These are phyloP conservation scores for Colossoma macropomum DNA, from an alignment of 2,113 vertebrate genomes.

Conservation along the genomic window DNA sequence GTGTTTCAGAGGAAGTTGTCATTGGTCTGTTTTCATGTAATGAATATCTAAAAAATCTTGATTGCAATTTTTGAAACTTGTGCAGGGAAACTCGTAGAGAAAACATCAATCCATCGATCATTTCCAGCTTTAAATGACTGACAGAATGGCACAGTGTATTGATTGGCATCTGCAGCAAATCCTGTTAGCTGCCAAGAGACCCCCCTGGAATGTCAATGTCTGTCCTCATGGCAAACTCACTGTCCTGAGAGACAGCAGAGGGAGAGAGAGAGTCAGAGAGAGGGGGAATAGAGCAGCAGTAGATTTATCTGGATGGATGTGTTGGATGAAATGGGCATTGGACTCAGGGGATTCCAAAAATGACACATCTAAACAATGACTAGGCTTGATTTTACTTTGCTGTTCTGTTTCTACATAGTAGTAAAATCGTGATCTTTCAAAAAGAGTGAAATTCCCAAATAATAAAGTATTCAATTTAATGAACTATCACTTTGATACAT, in stretches of 20 bases:
- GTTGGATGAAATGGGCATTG: not conserved
- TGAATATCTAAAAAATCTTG: not conserved
- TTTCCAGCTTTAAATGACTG: not conserved
- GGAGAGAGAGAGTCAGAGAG: not conserved
- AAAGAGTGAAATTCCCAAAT: not conserved
- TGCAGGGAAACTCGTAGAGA: not conserved
- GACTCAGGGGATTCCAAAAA: too few species aligned
- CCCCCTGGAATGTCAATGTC: constrained; percentile 16
- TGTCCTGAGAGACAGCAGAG: not conserved
- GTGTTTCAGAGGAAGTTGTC: not conserved
- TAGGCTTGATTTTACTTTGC: not conserved
- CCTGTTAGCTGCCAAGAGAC: constrained; percentile 6
- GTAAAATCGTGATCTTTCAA: not conserved
- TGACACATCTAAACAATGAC: not conserved
- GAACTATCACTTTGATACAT: not conserved
- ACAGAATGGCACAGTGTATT: constrained; percentile 18
- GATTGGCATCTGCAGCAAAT: constrained; percentile 1
- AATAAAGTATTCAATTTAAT: not conserved
- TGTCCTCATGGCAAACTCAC: not conserved
- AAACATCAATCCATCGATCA: not conserved
- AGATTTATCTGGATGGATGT: not conserved
- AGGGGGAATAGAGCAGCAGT: not conserved
- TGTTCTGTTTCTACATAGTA: not conserved
- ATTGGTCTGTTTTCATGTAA: not conserved
- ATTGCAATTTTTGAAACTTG: not conserved